These are phyloP conservation scores for Aspidapion aeneum DNA, from an alignment of 2,888 invertebrate species.

Conservation along the genomic window DNA sequence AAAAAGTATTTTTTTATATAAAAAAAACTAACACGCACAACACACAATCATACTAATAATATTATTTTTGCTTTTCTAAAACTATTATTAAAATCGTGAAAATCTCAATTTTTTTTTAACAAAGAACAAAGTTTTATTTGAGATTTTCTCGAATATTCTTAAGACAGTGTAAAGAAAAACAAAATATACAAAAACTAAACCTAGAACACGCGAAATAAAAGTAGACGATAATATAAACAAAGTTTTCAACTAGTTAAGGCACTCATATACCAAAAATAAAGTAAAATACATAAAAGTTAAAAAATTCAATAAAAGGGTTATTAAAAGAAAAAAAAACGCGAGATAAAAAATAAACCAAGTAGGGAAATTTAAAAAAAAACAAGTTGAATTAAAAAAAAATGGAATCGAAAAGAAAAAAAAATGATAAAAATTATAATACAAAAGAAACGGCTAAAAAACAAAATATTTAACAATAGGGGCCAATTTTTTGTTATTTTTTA, in stretches of 20 bases:
- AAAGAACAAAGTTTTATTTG: no score
- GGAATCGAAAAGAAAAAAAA: no score
- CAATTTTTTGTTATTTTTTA: background rate
- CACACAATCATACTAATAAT: background rate
- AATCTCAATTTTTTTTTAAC: background rate
- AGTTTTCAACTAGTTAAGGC: background rate
- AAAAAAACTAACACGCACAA: background rate
- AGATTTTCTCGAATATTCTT: background rate
- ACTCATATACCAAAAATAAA: background rate
- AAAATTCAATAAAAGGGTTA: constrained; percentile 8
- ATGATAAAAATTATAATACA: no score
- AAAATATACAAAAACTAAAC: background rate
- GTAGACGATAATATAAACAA: background rate
- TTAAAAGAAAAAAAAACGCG: constrained; percentile 11
- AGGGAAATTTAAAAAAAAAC: constrained; percentile 12
- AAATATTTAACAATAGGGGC: constrained; percentile 6
- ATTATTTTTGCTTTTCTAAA: background rate
- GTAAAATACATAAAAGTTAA: background rate
- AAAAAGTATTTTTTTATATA: background rate
- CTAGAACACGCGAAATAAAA: background rate
- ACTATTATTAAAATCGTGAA: background rate
- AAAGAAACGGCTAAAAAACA: constrained; percentile 8
- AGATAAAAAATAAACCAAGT: constrained; percentile 15
- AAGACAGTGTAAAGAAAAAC: background rate
- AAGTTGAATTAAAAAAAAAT: constrained; percentile 8